Evolutionary conservation across 2,113 vertebrate species (phyloP).

Genomic region (Gallinago paraguaiae): DNA sequence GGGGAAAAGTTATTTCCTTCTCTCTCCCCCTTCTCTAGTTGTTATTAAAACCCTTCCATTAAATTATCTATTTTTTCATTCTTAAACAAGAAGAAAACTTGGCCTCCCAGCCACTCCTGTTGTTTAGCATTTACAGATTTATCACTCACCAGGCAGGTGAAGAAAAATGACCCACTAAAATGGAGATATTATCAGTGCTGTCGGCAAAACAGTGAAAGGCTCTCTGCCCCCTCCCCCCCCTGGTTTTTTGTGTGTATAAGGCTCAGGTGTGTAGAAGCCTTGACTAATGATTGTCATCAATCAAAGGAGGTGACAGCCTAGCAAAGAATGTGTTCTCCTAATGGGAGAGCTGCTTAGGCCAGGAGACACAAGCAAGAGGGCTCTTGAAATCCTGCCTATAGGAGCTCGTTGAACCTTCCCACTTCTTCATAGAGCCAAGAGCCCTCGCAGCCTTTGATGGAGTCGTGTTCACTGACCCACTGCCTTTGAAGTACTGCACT

Average conservation of each 20-base stretch:
- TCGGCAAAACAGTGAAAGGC: slow-evolving; percentile 9
- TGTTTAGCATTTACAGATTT: slow-evolving; percentile 21
- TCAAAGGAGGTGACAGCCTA: slow-evolving; percentile 40
- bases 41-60: slow-evolving; percentile 14
- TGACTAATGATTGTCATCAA: slow-evolving; percentile 64
- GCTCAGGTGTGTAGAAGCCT: slow-evolving; percentile 61
- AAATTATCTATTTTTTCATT: slow-evolving; percentile 44
- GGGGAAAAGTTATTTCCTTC: slow-evolving; percentile 5
- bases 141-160: slow-evolving; percentile 50
- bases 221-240: background rate
- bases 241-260: background rate
- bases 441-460: slow-evolving; percentile 37
- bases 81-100: background rate
- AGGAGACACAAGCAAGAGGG: slow-evolving; percentile 17
- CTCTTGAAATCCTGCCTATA: background rate
- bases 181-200: slow-evolving; percentile 62
- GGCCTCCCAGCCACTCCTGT: slow-evolving; percentile 12
- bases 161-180: slow-evolving; percentile 55
- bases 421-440: background rate
- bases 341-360: slow-evolving; percentile 26
- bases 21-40: background rate
- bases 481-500: slow-evolving; percentile 51
- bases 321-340: slow-evolving; percentile 38
- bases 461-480: slow-evolving; percentile 27
- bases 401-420: background rate